phyloP scores from a whole-genome alignment of 1,140 invertebrate species.

The Neotoxoptera formosana region DNA sequence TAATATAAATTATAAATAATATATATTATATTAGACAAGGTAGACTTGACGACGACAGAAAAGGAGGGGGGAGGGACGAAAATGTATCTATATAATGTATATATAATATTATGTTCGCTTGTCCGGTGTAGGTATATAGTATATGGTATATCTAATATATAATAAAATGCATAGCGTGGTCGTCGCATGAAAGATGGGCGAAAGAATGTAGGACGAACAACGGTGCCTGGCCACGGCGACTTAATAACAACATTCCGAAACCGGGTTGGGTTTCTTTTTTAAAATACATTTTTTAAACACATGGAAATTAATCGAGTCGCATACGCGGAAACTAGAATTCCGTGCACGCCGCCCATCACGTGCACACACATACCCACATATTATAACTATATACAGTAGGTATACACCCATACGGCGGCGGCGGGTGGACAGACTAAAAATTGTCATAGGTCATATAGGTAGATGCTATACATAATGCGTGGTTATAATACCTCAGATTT shows the following conservation, averaged over 20 bases:
- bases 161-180: conserved; percentile 4
- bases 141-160: too few species aligned
- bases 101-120: conserved; percentile 17
- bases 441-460: not conserved
- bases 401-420: not conserved
- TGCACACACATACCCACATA: not conserved
- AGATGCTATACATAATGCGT: not conserved
- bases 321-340: conserved; percentile 21
- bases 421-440: not conserved
- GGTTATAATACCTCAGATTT: not conserved
- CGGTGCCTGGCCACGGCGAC: conserved; percentile 34
- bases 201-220: conserved; percentile 58
- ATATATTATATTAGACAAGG: not conserved
- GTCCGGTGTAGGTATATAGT: conserved; percentile 23
- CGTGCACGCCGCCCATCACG: not conserved
- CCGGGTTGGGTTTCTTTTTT: conserved; percentile 45
- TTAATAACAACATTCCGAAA: conserved; percentile 57
- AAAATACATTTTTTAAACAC: conserved; percentile 29
- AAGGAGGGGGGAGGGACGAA: not conserved
- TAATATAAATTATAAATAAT: not conserved
- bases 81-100: not conserved
- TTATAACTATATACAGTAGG: not conserved
- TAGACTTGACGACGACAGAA: not conserved
- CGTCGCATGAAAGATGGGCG: conserved; percentile 53
- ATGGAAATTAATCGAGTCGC: conserved; percentile 35